Conservation (phyloP, 23 tunicate genomes). For the Ciona savignyi region DNA sequence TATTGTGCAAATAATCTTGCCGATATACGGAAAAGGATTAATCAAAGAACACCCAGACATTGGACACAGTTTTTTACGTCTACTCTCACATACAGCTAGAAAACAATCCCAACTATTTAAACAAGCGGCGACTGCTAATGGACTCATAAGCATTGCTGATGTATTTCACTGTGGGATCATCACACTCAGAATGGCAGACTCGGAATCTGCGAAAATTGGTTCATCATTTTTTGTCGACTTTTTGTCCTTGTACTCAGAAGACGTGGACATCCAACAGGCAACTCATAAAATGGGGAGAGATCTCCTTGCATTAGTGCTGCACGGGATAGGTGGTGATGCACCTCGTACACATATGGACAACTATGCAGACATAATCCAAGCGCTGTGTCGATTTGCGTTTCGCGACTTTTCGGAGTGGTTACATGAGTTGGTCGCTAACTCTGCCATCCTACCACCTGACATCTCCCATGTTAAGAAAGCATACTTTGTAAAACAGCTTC, state of each 20-base stretch:
- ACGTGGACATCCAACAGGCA: conserved; percentile 8
- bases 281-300: conserved; percentile 25
- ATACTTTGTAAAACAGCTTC: conserved; percentile 19
- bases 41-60: conserved; percentile 51
- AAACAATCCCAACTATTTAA: conserved; percentile 23
- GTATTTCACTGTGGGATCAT: conserved; percentile 52
- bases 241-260: conserved; percentile 1
- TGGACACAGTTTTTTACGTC: conserved; percentile 56
- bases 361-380: conserved; percentile 70
- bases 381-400: conserved; percentile 21
- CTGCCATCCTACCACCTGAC: conserved; percentile 30
- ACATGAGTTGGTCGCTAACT: conserved; percentile 13
- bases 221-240: conserved; percentile 42
- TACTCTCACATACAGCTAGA: conserved; percentile 25
- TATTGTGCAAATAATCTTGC: conserved; percentile 14
- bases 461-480: conserved; percentile 29
- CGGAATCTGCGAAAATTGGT: conserved; percentile 55
- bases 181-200: conserved; percentile 49
- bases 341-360: conserved; percentile 68
- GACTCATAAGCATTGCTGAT: not conserved
- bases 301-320: conserved; percentile 22
- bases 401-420: conserved; percentile 28
- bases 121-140: not conserved
- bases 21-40: conserved; percentile 24
- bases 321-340: conserved; percentile 69